These are phyloP conservation scores for Coracias cyanogaster DNA, from an alignment of 2,797 vertebrate species.

Conservation along the genomic window DNA sequence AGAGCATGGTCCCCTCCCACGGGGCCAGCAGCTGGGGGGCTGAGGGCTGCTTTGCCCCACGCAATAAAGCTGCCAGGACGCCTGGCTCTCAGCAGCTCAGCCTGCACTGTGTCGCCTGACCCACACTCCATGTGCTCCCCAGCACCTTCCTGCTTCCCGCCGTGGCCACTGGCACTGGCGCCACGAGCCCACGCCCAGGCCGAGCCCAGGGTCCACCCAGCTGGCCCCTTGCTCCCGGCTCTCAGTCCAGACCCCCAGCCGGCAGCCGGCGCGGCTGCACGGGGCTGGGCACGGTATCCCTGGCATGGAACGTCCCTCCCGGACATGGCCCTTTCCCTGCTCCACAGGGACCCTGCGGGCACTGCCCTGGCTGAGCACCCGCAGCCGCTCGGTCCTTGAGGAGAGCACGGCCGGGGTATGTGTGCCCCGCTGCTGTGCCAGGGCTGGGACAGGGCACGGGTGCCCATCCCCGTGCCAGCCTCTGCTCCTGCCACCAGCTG, in stretches of 20 bases:
- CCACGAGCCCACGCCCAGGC: background rate
- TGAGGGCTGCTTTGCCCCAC: rapidly evolving
- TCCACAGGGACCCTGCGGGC: too few relatives aligned
- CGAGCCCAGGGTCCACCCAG: background rate
- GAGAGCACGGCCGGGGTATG: background rate
- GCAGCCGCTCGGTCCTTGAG: rapidly evolving
- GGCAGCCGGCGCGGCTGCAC: background rate
- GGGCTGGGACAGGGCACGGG: background rate
- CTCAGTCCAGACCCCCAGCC: background rate
- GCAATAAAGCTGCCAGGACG: background rate
- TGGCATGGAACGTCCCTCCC: background rate
- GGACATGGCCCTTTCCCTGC: background rate
- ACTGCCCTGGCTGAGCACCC: background rate
- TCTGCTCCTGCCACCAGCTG: background rate
- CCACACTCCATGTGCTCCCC: background rate
- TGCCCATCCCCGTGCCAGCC: background rate
- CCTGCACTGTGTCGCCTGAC: background rate
- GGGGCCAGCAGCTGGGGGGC: background rate
- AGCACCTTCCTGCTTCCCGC: rapidly evolving
- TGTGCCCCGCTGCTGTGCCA: rapidly evolving
- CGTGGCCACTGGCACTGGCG: too few relatives aligned
- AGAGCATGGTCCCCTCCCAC: rapidly evolving
- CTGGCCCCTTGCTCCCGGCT: background rate
- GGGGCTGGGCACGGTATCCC: too few relatives aligned
- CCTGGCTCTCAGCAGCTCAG: background rate